Conservation (phyloP, 2,888 invertebrate species). For the Tuberolachnus salignus region DNA sequence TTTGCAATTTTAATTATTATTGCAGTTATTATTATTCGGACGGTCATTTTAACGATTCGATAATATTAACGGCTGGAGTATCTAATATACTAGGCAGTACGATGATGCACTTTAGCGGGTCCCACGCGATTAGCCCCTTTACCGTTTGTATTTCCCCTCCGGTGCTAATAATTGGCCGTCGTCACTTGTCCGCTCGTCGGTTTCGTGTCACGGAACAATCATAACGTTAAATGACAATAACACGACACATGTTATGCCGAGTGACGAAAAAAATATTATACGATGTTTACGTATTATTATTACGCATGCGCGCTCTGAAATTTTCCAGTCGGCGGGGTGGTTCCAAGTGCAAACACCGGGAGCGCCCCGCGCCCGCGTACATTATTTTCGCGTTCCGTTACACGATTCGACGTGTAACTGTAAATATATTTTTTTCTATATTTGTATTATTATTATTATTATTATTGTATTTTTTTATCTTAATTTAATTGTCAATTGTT, state of each 20-base stretch:
- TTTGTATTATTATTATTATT: no score
- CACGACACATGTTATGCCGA: slow-evolving; percentile 10
- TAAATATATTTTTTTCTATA: no score
- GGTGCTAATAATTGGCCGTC: not conserved
- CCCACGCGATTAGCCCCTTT: slow-evolving; percentile 9
- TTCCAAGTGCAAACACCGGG: not conserved
- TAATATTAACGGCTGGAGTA: no score
- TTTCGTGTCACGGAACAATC: slow-evolving; percentile 20
- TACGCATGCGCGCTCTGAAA: not conserved
- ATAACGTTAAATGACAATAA: slow-evolving; percentile 1
- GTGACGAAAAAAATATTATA: slow-evolving; percentile 13
- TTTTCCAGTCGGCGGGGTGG: slow-evolving; percentile 13
- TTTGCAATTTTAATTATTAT: no score
- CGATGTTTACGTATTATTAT: not conserved
- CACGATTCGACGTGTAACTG: no score
- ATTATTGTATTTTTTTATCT: no score
- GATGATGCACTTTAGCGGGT: not conserved
- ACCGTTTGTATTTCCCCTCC: not conserved
- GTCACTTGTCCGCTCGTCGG: slow-evolving; percentile 20
- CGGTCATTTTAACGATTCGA: no score
- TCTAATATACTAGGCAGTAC: no score
- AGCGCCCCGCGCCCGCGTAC: slow-evolving; percentile 7
- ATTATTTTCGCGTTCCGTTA: not conserved
- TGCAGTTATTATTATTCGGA: no score
- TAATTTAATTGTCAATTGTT: no score